Conservation (phyloP, 2,797 vertebrate species). For the Hephaestus fuliginosus region DNA sequence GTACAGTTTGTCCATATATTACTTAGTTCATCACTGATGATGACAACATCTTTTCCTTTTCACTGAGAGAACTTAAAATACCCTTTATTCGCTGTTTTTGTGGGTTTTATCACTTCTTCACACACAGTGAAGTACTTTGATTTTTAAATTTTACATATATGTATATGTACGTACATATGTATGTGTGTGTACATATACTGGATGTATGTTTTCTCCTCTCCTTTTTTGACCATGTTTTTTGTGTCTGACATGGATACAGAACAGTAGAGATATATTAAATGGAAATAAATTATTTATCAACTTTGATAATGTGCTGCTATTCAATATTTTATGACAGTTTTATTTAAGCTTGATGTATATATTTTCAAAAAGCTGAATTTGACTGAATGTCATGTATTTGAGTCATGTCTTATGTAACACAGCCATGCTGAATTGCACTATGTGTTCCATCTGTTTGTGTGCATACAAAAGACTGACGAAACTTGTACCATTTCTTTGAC, state of each 20-base stretch:
- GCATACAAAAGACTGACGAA: conserved; percentile 24
- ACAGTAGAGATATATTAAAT: neutral
- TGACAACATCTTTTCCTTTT: neutral
- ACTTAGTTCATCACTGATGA: neutral
- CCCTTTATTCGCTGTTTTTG: neutral
- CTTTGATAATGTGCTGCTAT: neutral
- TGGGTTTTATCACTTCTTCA: no score
- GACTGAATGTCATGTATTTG: neutral
- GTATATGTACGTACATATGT: neutral
- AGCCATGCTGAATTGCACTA: conserved; percentile 24
- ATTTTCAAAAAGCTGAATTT: neutral
- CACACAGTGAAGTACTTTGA: neutral
- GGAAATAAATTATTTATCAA: neutral
- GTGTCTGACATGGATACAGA: neutral
- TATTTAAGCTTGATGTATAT: neutral
- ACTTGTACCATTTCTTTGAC: conserved; percentile 10
- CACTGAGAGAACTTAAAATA: conserved; percentile 9
- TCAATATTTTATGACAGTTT: neutral
- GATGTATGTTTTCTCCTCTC: neutral
- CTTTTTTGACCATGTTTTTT: neutral
- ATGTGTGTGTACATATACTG: neutral
- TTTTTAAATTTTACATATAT: neutral
- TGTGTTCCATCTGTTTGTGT: conserved; percentile 34
- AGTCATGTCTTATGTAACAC: neutral
- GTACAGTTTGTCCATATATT: neutral